These are phyloP conservation scores for Nylanderia fulva DNA, from an alignment of 1,140 invertebrate genomes.

Conservation along the genomic window DNA sequence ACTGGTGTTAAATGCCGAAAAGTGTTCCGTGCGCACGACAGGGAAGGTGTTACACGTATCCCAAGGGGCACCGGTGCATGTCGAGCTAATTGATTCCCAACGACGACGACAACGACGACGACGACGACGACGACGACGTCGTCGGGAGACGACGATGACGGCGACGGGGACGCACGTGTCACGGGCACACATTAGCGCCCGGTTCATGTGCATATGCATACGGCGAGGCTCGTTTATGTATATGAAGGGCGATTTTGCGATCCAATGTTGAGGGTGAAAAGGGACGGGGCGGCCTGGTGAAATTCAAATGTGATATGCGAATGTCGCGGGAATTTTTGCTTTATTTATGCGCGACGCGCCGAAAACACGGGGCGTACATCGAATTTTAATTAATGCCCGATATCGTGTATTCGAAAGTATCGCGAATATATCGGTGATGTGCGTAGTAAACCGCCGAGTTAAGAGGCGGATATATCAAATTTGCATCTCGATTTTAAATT, in stretches of 20 bases:
- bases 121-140: constrained; percentile 6
- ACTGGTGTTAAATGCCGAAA: constrained; percentile 76
- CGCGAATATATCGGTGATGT: constrained; percentile 11
- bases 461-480: constrained; percentile 35
- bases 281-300: not conserved
- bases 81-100: constrained; percentile 76
- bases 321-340: constrained; percentile 52
- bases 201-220: constrained; percentile 65
- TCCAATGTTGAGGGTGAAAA: not conserved
- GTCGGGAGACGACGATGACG: not conserved
- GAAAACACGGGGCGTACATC: constrained; percentile 4
- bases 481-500: constrained; percentile 34
- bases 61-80: constrained; percentile 71
- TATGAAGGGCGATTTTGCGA: constrained; percentile 52
- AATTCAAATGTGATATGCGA: constrained; percentile 39
- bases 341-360: constrained; percentile 4
- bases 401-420: constrained; percentile 36
- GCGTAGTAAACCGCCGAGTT: constrained; percentile 11
- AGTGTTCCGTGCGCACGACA: constrained; percentile 70
- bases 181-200: constrained; percentile 45
- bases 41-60: constrained; percentile 72
- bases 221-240: constrained; percentile 58
- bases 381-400: constrained; percentile 54
- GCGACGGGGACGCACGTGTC: constrained; percentile 62
- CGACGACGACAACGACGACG: constrained; percentile 61